These are phyloP conservation scores for Chironomus tepperi DNA, from an alignment of 1,140 invertebrate genomes.

Conservation along the genomic window DNA sequence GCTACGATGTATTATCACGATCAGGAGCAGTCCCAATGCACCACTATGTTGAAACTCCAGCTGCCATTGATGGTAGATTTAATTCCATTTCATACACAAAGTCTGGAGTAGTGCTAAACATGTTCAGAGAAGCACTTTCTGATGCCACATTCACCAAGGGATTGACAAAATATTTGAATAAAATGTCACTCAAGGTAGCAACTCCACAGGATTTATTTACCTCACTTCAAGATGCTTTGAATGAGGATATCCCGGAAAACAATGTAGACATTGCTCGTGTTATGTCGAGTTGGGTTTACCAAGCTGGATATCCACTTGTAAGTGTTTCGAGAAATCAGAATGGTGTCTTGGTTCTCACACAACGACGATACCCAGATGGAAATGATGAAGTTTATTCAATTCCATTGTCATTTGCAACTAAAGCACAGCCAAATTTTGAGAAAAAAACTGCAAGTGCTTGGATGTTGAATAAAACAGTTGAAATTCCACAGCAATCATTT, in stretches of 20 bases:
- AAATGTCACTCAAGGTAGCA: no score
- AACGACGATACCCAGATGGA: not conserved
- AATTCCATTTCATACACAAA: no score
- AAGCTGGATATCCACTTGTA: slow-evolving; percentile 66
- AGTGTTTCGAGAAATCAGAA: not conserved
- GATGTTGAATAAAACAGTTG: not conserved
- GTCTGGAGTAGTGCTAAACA: no score
- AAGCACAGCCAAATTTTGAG: not conserved
- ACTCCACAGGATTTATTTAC: no score
- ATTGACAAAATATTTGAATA: no score
- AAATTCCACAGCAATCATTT: not conserved
- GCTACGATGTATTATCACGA: no score
- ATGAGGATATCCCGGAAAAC: not conserved
- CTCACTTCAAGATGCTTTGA: no score
- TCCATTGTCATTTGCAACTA: not conserved
- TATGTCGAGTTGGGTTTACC: slow-evolving; percentile 77
- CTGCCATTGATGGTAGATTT: no score
- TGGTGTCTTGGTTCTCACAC: not conserved
- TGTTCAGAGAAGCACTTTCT: no score
- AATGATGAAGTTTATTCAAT: not conserved
- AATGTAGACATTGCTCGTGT: slow-evolving; percentile 42
- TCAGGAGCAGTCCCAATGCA: no score
- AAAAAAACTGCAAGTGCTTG: not conserved
- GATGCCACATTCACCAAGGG: no score
- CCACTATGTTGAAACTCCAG: no score